Conservation (phyloP, 2,113 vertebrate genomes). For the Etia nguti region DNA sequence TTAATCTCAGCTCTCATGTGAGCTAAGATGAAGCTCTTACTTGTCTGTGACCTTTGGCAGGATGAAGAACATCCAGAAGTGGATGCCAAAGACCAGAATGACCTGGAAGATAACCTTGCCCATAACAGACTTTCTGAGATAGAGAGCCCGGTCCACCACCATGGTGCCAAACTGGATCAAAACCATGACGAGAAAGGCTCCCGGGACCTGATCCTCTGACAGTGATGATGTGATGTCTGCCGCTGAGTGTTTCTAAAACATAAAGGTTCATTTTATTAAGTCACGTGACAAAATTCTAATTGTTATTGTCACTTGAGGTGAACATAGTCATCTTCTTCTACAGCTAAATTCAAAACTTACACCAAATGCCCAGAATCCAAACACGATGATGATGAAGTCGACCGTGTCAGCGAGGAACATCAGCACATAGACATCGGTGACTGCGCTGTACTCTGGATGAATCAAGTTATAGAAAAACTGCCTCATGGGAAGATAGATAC, state of each 20-base stretch:
- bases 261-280: not conserved
- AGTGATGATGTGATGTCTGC: conserved; percentile 96
- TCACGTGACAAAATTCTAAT: not conserved
- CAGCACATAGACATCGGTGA: conserved; percentile 95
- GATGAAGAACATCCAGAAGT: conserved; percentile 99
- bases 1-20: not conserved
- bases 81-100: conserved; percentile 95
- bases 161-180: conserved; percentile 98
- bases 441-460: conserved; percentile 96
- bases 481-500: conserved; percentile 88
- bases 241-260: conserved; percentile 88
- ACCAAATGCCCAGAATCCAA: conserved; percentile 97
- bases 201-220: conserved; percentile 95
- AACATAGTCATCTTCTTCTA: not conserved
- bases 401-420: conserved; percentile 98
- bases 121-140: conserved; percentile 93
- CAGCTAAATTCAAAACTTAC: conserved; percentile 66
- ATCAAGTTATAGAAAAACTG: conserved; percentile 97
- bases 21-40: conserved; percentile 60
- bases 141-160: conserved; percentile 95
- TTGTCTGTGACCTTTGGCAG: conserved; percentile 89
- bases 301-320: not conserved
- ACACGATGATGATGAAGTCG: conserved; percentile 97
- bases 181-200: conserved; percentile 96
- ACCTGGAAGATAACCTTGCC: conserved; percentile 97